phyloP scores from a whole-genome alignment of 2,888 invertebrate species.

The Heliconius hortense region DNA sequence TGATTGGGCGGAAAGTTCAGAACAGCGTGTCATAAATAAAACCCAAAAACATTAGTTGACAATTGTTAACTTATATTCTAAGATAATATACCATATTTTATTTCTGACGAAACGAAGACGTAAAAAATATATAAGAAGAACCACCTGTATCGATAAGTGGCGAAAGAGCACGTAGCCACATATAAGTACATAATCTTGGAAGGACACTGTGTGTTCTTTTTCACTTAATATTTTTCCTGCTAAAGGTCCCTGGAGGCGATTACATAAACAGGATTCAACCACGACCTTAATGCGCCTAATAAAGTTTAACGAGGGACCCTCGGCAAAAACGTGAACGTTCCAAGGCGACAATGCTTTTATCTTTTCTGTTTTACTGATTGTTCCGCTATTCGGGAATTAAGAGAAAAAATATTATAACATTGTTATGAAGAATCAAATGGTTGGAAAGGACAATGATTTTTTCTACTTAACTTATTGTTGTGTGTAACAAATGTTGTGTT shows the following conservation, averaged over 20 bases:
- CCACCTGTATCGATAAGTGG: slow-evolving; percentile 17
- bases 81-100: background rate
- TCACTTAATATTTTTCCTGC: slow-evolving; percentile 80
- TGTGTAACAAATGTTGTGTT: slow-evolving; percentile 10
- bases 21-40: background rate
- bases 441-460: background rate
- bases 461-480: slow-evolving; percentile 16
- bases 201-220: slow-evolving; percentile 62
- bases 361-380: slow-evolving; percentile 79
- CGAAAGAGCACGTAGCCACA: slow-evolving; percentile 30
- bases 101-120: background rate
- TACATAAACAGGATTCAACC: slow-evolving; percentile 82
- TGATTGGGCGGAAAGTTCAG: background rate
- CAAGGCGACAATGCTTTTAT: slow-evolving; percentile 81
- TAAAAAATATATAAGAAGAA: slow-evolving; percentile 4
- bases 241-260: slow-evolving; percentile 79
- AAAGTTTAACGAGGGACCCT: slow-evolving; percentile 81
- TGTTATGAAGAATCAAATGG: slow-evolving; percentile 32
- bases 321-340: slow-evolving; percentile 77
- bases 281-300: slow-evolving; percentile 81
- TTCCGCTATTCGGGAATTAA: slow-evolving; percentile 67
- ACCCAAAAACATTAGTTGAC: background rate
- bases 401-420: slow-evolving; percentile 50
- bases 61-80: background rate
- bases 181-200: slow-evolving; percentile 35